Evolutionary conservation across 2,113 vertebrate genomes (phyloP).

Genomic region (Zosterops lateralis): DNA sequence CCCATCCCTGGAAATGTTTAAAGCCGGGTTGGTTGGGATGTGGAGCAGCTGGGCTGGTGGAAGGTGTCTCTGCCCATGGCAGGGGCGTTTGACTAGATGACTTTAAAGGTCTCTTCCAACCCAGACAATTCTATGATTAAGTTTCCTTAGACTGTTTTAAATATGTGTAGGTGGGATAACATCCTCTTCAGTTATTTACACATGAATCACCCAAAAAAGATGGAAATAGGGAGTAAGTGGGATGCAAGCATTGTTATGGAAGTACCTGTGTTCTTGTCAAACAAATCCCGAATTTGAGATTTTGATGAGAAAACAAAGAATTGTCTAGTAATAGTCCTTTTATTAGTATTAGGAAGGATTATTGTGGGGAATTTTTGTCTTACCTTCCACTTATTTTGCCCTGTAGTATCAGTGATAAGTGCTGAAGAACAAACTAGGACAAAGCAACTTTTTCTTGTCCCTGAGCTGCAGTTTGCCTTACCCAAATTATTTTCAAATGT

Average conservation of each 20-base stretch:
- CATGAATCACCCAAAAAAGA: not conserved
- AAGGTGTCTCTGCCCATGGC: not conserved
- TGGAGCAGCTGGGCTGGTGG: not conserved
- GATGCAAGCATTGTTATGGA: fast-evolving
- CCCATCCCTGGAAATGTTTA: not conserved
- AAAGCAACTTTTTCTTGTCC: not conserved
- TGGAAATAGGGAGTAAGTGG: not conserved
- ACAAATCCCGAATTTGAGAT: not conserved
- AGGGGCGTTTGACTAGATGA: not conserved
- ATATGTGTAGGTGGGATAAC: not conserved
- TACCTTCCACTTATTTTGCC: not conserved
- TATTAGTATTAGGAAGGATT: not conserved
- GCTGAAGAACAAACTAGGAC: not conserved
- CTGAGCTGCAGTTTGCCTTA: not conserved
- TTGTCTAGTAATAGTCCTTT: not conserved
- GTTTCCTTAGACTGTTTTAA: not conserved
- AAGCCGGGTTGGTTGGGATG: not conserved
- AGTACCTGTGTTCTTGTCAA: not conserved
- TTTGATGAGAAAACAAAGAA: not conserved
- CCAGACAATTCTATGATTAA: not conserved
- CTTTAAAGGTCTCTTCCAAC: not conserved
- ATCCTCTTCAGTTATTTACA: not conserved
- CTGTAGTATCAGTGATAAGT: not conserved
- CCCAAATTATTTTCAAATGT: not conserved
- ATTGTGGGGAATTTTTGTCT: not conserved